Conservation (phyloP, 2,797 vertebrate species). For the Crax fasciolata region DNA sequence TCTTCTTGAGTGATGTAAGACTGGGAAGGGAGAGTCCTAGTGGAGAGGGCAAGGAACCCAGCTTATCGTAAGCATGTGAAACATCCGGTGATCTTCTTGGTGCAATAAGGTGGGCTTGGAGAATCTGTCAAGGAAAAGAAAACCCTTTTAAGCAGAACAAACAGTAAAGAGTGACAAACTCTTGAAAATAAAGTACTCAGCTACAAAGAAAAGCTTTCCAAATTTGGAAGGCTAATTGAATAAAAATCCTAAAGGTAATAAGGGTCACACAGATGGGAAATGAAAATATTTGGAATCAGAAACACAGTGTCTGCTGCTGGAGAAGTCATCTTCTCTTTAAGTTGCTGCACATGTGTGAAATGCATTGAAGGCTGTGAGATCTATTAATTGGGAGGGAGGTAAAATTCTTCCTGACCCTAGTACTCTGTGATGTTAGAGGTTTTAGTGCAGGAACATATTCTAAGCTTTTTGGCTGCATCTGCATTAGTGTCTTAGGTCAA, state of each 20-base stretch:
- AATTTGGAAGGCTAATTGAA: constrained; percentile 2
- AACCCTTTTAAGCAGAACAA: background rate
- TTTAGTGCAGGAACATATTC: constrained; percentile 24
- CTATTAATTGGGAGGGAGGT: background rate
- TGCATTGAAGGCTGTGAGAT: background rate
- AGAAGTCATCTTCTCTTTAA: constrained; percentile 10
- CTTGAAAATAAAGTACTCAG: background rate
- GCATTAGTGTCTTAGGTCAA: background rate
- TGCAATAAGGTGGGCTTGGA: background rate
- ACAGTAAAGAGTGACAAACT: background rate
- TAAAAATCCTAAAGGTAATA: background rate
- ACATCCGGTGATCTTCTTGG: background rate
- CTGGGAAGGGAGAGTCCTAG: background rate
- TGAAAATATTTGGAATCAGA: background rate
- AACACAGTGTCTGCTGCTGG: background rate
- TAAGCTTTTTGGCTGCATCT: background rate
- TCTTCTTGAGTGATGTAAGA: constrained; percentile 34
- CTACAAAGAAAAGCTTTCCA: background rate
- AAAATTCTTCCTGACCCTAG: constrained; percentile 1
- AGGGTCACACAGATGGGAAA: constrained; percentile 25
- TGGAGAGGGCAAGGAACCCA: background rate
- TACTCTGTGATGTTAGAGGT: constrained; percentile 31
- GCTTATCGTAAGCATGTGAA: background rate
- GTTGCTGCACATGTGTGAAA: background rate
- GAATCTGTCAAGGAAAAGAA: background rate